A percentile compares a stretch with the other conserved stretches of the same genome.
phyloP scores from a whole-genome alignment of 2,888 invertebrate species.

The Rhopalosiphum nymphaeae region DNA sequence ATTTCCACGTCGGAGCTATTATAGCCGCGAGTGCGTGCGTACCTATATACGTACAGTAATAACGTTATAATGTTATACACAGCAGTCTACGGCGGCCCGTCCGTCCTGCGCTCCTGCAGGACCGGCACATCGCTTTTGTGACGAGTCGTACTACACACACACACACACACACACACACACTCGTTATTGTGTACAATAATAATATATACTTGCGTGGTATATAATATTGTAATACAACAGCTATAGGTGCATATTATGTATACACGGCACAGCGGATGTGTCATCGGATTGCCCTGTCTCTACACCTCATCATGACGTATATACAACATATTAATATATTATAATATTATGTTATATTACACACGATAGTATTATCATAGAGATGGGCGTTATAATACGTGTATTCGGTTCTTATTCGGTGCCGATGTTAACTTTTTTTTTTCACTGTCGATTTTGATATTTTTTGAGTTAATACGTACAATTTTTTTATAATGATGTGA shows the following conservation, averaged over 20 bases:
- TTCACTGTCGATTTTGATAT: not conserved
- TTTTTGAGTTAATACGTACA: not conserved
- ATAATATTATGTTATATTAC: not conserved
- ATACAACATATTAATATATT: not conserved
- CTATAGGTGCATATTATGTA: not conserved
- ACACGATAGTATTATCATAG: not conserved
- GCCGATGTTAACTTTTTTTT: not conserved
- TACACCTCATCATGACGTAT: not conserved
- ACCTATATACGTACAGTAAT: not conserved
- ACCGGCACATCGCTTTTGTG: not conserved
- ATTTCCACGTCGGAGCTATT: slow-evolving; percentile 38
- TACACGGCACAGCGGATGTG: not conserved
- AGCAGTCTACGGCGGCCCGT: not conserved
- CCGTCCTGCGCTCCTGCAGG: not conserved
- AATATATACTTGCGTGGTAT: not conserved
- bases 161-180: no score
- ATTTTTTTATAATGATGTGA: not conserved
- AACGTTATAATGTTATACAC: no score
- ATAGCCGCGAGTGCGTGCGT: not conserved
- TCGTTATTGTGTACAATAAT: not conserved
- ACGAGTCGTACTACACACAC: not conserved
- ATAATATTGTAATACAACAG: not conserved
- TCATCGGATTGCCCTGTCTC: not conserved
- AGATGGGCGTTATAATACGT: not conserved
- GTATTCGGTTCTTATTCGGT: not conserved